Base-by-base conservation (phyloP, 2,888 invertebrate genomes). In the Leptinotarsa peninsularis region DNA sequence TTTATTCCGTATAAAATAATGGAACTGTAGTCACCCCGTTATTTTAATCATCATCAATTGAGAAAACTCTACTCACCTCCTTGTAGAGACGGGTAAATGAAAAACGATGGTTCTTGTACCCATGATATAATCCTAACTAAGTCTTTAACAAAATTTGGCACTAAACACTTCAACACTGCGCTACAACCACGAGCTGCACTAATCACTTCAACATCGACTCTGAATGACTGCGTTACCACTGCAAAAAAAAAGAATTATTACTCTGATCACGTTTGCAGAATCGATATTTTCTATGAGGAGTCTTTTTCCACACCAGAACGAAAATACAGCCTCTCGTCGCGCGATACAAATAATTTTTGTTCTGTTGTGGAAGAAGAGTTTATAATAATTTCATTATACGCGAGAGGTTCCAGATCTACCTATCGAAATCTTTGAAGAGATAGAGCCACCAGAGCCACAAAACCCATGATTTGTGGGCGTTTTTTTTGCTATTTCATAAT, bases 151-250 rank as follows among this genome's bases (percentile, higher is more conserved):
- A 93, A 93, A 85, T 92, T 92, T 83, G 93, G 93, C 83, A 94
- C 91, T 83, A 92, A 91, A 88, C 94, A 94, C 85, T 93, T 92
- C 81, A 94, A 88, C 78, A 94, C 92, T 75, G 94, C 93, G 58
- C 93, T 93, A 87, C 93, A 94, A 71, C 94, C 93, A 82, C 93
- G 89, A 67, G 93, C 91, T 75, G 93, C 93, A 77, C 91, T 91
- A 83, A 93, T 89, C 82, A 93, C 93, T 88, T 93, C 93, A 79
- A 93, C 93, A 85, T 93, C 92, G 81, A 93, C 93, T 88, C 93
- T 93, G 89, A 93, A 94, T 76, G 93, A 91, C 86, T 94, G 93
- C 74, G 93, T 92, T 83, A 94, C 93, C 86, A 94, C 94, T 94
- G 90, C 73, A 82, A 82, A 70, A 43, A 54, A 54, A 52, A 18